Percentiles rank a stretch among this genome's conserved stretches.
Evolutionary conservation across 2,113 vertebrate species (phyloP).

Genomic region (Limnothrissa miodon): DNA sequence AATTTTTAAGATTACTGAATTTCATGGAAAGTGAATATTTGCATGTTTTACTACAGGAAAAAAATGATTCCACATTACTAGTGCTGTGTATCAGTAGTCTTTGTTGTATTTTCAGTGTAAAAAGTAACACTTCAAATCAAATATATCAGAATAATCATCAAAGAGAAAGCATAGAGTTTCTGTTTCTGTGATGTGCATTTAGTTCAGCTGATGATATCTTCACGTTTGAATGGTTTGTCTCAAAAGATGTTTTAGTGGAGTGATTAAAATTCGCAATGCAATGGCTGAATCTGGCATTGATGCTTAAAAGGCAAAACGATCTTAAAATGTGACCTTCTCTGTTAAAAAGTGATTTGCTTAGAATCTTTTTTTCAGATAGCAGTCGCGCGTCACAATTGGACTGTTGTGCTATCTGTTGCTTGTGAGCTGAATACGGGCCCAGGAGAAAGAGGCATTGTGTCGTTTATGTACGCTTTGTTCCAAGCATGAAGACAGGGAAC

Average conservation of each 20-base stretch:
- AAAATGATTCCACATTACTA: neutral
- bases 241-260: slow-evolving; percentile 10
- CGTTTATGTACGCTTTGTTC: slow-evolving; percentile 28
- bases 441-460: slow-evolving; percentile 19
- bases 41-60: neutral
- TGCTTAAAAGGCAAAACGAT: slow-evolving; percentile 13
- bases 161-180: slow-evolving; percentile 8
- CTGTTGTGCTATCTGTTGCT: slow-evolving; percentile 6
- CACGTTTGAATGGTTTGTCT: slow-evolving; percentile 14
- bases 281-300: neutral
- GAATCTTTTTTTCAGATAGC: neutral
- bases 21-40: slow-evolving; percentile 6
- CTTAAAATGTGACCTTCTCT: slow-evolving; percentile 12
- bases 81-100: neutral
- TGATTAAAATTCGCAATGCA: slow-evolving; percentile 9
- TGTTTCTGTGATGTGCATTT: slow-evolving; percentile 9
- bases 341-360: neutral
- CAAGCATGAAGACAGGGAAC: slow-evolving; percentile 21
- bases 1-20: neutral
- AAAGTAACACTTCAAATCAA: neutral
- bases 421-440: neutral
- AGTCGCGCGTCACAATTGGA: slow-evolving; percentile 8
- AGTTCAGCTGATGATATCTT: slow-evolving; percentile 15
- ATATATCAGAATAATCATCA: slow-evolving; percentile 7
- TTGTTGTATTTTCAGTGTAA: neutral